Conservation (phyloP, 2,888 invertebrate genomes). For the Heliconius ethilla region DNA sequence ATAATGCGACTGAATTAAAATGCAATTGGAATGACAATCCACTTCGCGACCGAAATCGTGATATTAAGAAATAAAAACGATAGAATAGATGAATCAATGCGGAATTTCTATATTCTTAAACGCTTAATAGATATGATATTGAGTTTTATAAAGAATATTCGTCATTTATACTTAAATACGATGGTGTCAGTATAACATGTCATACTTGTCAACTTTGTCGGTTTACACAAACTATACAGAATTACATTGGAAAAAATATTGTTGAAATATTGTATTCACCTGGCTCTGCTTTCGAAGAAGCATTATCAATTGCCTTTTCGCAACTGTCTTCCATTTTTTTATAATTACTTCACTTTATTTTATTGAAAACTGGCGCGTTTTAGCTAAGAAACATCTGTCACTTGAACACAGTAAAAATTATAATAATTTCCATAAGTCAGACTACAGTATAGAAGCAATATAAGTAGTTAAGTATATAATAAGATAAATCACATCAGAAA, state of each 20-base stretch:
- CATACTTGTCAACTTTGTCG: constrained; percentile 51
- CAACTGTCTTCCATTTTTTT: constrained; percentile 63
- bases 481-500: constrained; percentile 34
- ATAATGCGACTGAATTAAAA: constrained; percentile 54
- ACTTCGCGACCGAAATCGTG: background rate
- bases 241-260: constrained; percentile 43
- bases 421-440: constrained; percentile 54
- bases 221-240: constrained; percentile 53
- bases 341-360: constrained; percentile 50
- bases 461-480: constrained; percentile 25
- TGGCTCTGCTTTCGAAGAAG: constrained; percentile 53
- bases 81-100: background rate
- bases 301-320: constrained; percentile 53
- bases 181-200: constrained; percentile 40
- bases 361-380: constrained; percentile 66
- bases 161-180: constrained; percentile 28
- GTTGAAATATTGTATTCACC: constrained; percentile 54
- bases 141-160: background rate
- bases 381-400: constrained; percentile 71
- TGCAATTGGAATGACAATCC: constrained; percentile 32
- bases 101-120: background rate
- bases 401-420: constrained; percentile 54
- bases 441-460: constrained; percentile 33
- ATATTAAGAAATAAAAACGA: background rate
- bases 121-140: background rate